Percentiles rank a stretch among this genome's conserved stretches.
Conservation (phyloP, 2,113 vertebrate genomes). For the Leptobrachium ailaonicum region DNA sequence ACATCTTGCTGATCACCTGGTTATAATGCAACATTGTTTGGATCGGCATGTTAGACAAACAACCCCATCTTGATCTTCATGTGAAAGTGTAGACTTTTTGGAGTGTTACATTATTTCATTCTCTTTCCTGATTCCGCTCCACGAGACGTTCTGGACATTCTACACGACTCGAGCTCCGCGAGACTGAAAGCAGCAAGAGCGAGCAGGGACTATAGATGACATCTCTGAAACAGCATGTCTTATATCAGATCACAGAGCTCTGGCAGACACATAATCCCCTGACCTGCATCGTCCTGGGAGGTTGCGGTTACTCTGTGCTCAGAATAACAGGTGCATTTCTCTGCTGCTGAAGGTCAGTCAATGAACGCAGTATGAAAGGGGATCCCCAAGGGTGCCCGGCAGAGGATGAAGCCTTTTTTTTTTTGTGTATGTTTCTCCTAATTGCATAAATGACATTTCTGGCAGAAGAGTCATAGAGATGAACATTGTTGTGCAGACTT, state of each 20-base stretch:
- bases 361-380: constrained; percentile 27
- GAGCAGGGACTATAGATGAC: background rate
- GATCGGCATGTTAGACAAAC: background rate
- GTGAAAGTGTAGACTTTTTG: background rate
- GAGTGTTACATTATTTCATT: background rate
- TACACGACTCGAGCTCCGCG: background rate
- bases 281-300: constrained; percentile 30
- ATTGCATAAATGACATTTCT: constrained; percentile 45
- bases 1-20: too few species aligned
- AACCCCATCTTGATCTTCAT: background rate
- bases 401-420: constrained; percentile 17
- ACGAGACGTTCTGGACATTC: background rate
- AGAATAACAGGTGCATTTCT: constrained; percentile 32
- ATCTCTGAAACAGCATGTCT: constrained; percentile 5
- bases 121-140: background rate
- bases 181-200: background rate
- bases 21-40: too few species aligned
- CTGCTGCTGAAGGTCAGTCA: constrained; percentile 44
- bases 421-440: constrained; percentile 30
- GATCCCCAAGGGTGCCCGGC: constrained; percentile 31
- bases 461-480: constrained; percentile 28
- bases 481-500: background rate
- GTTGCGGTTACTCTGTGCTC: constrained; percentile 28
- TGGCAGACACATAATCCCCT: constrained; percentile 45
- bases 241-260: constrained; percentile 8